Base-by-base conservation (phyloP, 1,140 invertebrate species). In the Phortica variegata region DNA sequence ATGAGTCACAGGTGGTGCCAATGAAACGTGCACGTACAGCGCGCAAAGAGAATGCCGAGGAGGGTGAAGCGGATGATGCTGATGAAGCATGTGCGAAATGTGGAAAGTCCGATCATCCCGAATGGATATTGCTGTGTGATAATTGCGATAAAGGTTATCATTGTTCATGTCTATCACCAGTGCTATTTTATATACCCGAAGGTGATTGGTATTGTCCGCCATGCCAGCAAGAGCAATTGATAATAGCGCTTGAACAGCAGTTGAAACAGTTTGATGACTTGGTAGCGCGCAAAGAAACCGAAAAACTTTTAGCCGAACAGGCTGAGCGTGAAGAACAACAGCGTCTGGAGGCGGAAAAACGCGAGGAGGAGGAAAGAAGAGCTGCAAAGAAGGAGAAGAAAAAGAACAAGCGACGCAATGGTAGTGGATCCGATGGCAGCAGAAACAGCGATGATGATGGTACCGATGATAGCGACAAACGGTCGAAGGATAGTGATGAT, bases 191-290 rank as follows among this genome's bases (percentile, higher is more conserved):
- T 1, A 92, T 98, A 63, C 95, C 95, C 4, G 93, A 97, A 71
- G 95, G 95, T 16, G 90, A 97, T 72, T 98, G 95, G 96, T 95
- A 87, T 76, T 98, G 96, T 77, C 95, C 95, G 36, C 90, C 91
- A 1, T 98, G 95, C 79, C 88, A 95, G 75, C 95, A 93, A 87
- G 81, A 81, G 49, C 79, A 81, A 49, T 74, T 96, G 9, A 82
- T 94, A 34, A 77, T 78, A n/a, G 85, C 86, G 5, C 65, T 90
- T 10, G 84, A 86, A 55, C 77, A 77, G 3, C 76, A 86, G 71
- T 59, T 84, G 57, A 54, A 80, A 53, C 80, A 85, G 58, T 85
- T 83, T 45, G 86, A 89, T 57, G 79, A 80, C n/a, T 73, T 77
- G 18, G 81, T 94, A 23, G 82, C 87, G 56, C 86, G 86, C 39